These are phyloP conservation scores for Lucilia cuprina DNA, from an alignment of 1,140 invertebrate species.

Conservation along the genomic window DNA sequence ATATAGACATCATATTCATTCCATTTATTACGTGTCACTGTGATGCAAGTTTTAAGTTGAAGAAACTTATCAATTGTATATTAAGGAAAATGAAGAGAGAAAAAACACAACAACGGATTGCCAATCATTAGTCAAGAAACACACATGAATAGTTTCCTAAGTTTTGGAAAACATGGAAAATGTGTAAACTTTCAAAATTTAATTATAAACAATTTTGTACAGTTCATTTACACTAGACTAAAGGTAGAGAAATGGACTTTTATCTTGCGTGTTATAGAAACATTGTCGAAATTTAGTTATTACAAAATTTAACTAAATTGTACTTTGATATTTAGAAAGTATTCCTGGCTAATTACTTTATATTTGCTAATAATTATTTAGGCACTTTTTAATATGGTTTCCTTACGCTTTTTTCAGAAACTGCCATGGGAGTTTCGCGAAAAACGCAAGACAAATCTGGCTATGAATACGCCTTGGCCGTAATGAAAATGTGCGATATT, in stretches of 20 bases:
- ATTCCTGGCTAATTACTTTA: too few species aligned
- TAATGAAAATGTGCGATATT: slow-evolving; percentile 86
- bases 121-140: background rate
- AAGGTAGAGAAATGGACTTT: too few species aligned
- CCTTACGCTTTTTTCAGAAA: slow-evolving; percentile 71
- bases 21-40: background rate
- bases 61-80: background rate
- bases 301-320: too few species aligned
- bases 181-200: background rate
- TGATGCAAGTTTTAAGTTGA: background rate
- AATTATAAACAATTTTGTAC: background rate
- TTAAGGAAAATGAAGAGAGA: background rate
- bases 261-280: background rate
- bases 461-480: slow-evolving; percentile 82
- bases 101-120: background rate
- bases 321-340: too few species aligned
- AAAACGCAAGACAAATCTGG: slow-evolving; percentile 77
- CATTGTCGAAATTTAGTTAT: too few species aligned
- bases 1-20: background rate
- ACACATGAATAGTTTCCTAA: background rate
- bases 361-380: too few species aligned
- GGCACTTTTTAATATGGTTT: background rate
- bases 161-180: background rate
- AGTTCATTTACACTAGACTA: too few species aligned
- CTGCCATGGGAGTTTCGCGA: slow-evolving; percentile 82